A percentile compares a stretch with the other conserved stretches of the same genome.
Evolutionary conservation across 2,113 vertebrate genomes (phyloP).

Genomic region (Dromiciops gliroides): DNA sequence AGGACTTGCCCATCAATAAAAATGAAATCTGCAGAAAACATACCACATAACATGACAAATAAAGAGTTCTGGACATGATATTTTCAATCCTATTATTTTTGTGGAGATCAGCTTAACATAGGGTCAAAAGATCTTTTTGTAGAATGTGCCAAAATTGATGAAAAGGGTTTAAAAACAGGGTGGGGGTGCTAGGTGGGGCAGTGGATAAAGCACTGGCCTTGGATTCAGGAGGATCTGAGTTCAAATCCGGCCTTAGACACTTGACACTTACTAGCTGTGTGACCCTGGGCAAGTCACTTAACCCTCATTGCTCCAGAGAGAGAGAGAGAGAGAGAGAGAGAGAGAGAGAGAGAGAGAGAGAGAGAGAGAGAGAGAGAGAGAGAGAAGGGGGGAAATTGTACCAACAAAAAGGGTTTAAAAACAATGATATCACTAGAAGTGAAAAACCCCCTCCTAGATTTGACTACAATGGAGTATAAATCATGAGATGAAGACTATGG

Average conservation of each 20-base stretch:
- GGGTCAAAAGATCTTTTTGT: neutral
- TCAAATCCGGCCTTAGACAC: no score
- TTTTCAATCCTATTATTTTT: neutral
- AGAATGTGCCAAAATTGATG: neutral
- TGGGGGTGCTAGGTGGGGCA: no score
- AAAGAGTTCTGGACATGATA: neutral
- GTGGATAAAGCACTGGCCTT: no score
- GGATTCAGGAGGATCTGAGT: no score
- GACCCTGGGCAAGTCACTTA: no score
- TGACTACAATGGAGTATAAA: neutral
- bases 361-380: no score
- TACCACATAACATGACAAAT: neutral
- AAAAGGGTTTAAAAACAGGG: neutral
- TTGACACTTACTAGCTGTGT: no score
- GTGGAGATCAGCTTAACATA: neutral
- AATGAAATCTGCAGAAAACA: neutral
- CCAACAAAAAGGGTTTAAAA: neutral
- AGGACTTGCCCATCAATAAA: neutral
- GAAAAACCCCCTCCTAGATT: neutral
- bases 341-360: no score
- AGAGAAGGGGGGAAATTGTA: no score
- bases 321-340: no score
- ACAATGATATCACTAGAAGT: neutral
- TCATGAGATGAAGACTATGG: neutral
- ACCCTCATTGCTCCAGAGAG: no score